Evolutionary conservation across 2,113 vertebrate species (phyloP).

Genomic region (Natator depressus): DNA sequence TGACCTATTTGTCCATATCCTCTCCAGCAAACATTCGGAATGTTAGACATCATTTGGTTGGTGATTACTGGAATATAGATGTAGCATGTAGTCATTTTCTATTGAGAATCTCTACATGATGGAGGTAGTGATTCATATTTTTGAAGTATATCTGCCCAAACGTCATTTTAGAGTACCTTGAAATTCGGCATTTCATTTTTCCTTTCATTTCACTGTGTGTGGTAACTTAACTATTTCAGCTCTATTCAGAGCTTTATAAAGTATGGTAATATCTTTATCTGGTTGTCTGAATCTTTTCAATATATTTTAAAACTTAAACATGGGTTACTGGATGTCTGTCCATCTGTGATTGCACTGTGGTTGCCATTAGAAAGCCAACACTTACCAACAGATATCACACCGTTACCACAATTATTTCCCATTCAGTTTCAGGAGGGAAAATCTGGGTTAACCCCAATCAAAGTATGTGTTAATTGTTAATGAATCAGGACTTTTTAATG

Average conservation of each 20-base stretch:
- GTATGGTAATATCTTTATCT: not conserved
- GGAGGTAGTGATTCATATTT: not conserved
- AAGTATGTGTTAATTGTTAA: not conserved
- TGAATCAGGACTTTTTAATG: not conserved
- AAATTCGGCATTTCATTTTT: not conserved
- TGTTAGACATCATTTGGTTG: not conserved
- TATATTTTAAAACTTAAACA: not conserved
- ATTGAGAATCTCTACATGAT: not conserved
- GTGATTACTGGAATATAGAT: not conserved
- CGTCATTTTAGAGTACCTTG: not conserved
- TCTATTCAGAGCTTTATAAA: not conserved
- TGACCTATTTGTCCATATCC: not conserved
- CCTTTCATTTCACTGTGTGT: not conserved
- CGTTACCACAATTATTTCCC: not conserved
- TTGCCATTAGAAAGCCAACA: not conserved
- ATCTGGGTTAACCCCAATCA: not conserved
- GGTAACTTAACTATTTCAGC: not conserved
- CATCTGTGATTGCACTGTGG: not conserved
- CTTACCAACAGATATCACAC: not conserved
- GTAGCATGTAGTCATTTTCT: not conserved
- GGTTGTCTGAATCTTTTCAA: not conserved
- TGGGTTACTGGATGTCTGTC: not conserved
- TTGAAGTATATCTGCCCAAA: not conserved
- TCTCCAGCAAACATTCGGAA: not conserved
- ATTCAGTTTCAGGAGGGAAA: not conserved